Conservation (phyloP, 2,113 vertebrate species). For the Grammomys surdaster region DNA sequence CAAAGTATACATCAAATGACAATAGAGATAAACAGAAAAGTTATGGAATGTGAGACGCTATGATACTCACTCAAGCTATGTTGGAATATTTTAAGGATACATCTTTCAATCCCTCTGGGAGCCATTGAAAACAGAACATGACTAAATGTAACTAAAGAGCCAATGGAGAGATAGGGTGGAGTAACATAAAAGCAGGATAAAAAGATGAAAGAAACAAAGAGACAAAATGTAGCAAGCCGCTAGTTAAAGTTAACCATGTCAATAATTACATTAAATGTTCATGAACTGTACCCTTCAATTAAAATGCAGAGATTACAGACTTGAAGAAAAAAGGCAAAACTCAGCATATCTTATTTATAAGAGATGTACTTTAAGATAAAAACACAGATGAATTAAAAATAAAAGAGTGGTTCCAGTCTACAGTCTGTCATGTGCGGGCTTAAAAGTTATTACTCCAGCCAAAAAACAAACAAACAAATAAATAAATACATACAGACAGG, state of each 20-base stretch:
- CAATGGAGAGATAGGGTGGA: neutral
- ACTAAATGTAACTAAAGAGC: neutral
- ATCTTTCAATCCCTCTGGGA: neutral
- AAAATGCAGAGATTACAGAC: neutral
- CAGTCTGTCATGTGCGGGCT: neutral
- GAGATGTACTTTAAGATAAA: neutral
- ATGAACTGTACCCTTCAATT: neutral
- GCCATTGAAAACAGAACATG: neutral
- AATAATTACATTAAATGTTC: conserved; percentile 19
- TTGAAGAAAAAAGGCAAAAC: conserved; percentile 11
- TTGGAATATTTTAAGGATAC: neutral
- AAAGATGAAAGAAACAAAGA: neutral
- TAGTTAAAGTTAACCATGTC: conserved; percentile 13
- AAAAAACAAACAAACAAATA: neutral
- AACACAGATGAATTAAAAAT: neutral
- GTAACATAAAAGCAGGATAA: neutral
- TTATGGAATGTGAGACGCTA: neutral
- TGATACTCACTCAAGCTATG: neutral
- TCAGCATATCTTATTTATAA: neutral
- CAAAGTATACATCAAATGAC: neutral
- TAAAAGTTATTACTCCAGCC: neutral
- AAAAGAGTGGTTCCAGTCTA: neutral
- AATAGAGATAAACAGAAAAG: neutral
- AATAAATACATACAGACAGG: neutral
- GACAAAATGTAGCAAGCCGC: neutral